Evolutionary conservation across 2,797 vertebrate species (phyloP).

Genomic region (Myotis findleyi): DNA sequence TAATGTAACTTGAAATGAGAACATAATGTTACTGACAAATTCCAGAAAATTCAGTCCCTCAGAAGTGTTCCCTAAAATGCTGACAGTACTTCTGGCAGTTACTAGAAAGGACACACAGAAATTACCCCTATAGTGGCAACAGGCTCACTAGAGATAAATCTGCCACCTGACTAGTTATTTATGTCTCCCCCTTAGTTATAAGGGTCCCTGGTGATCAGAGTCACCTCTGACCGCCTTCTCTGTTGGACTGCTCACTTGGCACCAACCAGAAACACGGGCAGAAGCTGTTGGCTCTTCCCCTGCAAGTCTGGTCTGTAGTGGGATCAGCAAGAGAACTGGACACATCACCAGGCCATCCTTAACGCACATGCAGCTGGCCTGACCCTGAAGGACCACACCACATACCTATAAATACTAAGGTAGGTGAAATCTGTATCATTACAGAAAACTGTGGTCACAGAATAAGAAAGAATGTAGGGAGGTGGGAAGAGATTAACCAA

Average conservation of each 20-base stretch:
- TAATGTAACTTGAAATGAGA: not conserved
- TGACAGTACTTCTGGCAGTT: not conserved
- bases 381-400: not conserved
- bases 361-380: not conserved
- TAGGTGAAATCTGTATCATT: not conserved
- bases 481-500: too few species aligned
- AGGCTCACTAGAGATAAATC: not conserved
- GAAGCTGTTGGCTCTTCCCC: not conserved
- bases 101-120: not conserved
- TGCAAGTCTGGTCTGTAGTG: not conserved
- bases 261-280: not conserved
- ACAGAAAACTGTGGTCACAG: not conserved
- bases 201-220: not conserved
- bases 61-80: not conserved
- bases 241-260: not conserved
- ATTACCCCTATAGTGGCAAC: not conserved
- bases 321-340: not conserved
- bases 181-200: not conserved
- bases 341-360: not conserved
- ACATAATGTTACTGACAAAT: not conserved
- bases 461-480: conserved; percentile 17
- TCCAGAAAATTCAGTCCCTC: conserved; percentile 15
- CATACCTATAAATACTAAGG: not conserved
- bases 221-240: not conserved
- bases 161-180: not conserved